Percentiles rank a stretch among this genome's conserved stretches.
These are phyloP conservation scores for Brachymystax lenok DNA, from an alignment of 2,797 vertebrate species.

Conservation along the genomic window DNA sequence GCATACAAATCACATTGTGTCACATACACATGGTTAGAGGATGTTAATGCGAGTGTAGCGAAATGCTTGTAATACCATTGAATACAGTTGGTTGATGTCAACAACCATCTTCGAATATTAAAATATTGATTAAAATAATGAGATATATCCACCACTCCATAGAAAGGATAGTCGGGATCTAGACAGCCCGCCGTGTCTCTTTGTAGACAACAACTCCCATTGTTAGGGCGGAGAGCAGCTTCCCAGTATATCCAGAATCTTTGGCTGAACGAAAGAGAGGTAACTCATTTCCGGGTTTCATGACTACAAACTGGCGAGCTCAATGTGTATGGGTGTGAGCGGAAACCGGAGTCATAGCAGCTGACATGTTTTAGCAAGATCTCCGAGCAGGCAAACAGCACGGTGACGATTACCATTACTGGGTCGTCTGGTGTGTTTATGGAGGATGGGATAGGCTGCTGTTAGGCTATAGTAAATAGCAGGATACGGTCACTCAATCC, in stretches of 20 bases:
- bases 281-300: neutral
- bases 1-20: no score
- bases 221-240: no score
- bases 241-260: neutral
- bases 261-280: neutral
- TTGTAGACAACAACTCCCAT: no score
- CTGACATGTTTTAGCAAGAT: constrained; percentile 61
- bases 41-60: no score
- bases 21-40: no score
- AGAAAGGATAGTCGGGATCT: no score
- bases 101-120: no score
- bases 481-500: neutral
- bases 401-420: neutral
- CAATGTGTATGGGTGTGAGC: constrained; percentile 57
- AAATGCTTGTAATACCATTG: no score
- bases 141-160: no score
- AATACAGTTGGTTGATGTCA: no score
- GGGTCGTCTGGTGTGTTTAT: neutral
- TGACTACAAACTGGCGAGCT: constrained; percentile 47
- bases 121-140: no score
- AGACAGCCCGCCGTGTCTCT: no score
- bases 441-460: neutral
- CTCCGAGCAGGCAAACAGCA: neutral
- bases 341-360: constrained; percentile 18
- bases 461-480: neutral